phyloP scores from a whole-genome alignment of 2,113 vertebrate genomes.

The Erythrocebus patas region DNA sequence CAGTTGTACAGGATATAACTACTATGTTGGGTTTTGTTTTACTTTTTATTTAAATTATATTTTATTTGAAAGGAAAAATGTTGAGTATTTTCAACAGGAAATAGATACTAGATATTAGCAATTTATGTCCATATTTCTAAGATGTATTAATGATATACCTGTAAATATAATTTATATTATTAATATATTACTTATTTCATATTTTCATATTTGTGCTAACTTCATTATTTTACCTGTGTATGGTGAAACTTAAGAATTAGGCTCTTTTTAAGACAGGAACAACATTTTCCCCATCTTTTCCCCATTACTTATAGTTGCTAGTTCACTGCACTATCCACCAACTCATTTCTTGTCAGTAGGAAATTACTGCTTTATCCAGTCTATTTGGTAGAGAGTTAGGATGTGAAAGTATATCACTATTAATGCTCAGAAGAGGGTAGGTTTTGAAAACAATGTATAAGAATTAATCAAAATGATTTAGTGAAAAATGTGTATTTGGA shows the following conservation, averaged over 20 bases:
- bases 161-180: background rate
- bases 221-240: background rate
- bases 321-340: background rate
- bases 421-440: background rate
- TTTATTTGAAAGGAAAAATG: slow-evolving; percentile 14
- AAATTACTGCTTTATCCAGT: background rate
- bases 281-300: background rate
- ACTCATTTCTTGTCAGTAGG: background rate
- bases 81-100: background rate
- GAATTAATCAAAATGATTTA: background rate
- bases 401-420: background rate
- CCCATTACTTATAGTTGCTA: background rate
- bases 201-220: background rate
- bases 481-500: background rate
- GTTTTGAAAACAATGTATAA: background rate
- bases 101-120: background rate
- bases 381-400: background rate
- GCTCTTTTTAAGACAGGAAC: background rate
- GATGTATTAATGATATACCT: background rate
- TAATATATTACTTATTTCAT: background rate
- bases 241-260: background rate
- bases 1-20: slow-evolving; percentile 32
- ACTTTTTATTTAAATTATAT: slow-evolving; percentile 39
- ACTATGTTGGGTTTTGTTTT: background rate
- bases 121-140: background rate